Evolutionary conservation across 1,140 invertebrate genomes (phyloP).

Genomic region (Anoplolepis gracilipes): DNA sequence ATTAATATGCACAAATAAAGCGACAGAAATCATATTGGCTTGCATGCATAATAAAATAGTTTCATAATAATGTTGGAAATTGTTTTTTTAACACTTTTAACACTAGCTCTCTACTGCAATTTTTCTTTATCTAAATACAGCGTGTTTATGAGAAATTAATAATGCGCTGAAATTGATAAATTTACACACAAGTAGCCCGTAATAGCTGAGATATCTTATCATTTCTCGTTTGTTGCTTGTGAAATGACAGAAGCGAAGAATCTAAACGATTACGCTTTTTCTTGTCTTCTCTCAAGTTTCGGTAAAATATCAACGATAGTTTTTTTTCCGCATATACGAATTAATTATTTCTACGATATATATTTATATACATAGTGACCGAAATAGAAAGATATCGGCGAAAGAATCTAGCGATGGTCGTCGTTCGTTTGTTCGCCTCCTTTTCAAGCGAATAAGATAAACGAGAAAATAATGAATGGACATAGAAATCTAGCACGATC

Average conservation of each 20-base stretch:
- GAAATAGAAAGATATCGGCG: neutral
- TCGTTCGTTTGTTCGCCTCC: neutral
- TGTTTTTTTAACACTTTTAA: neutral
- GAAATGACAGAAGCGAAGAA: conserved; percentile 9
- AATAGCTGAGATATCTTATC: conserved; percentile 26
- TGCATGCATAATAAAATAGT: too few relatives aligned
- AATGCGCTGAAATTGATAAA: neutral
- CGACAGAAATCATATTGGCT: neutral
- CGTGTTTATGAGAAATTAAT: neutral
- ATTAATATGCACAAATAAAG: neutral
- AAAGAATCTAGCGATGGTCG: neutral
- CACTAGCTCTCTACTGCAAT: neutral
- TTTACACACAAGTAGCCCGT: neutral
- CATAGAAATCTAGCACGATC: conserved; percentile 13
- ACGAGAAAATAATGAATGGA: conserved; percentile 46
- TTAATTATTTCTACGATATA: neutral
- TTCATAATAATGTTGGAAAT: too few relatives aligned
- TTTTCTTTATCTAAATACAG: neutral
- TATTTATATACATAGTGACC: neutral
- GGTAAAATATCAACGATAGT: neutral
- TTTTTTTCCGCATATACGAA: neutral
- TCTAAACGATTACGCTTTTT: neutral
- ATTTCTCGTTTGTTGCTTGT: neutral
- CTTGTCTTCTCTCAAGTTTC: neutral
- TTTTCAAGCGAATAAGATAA: conserved; percentile 18